Conservation (phyloP, 2,888 invertebrate species). For the Cephus runcator region DNA sequence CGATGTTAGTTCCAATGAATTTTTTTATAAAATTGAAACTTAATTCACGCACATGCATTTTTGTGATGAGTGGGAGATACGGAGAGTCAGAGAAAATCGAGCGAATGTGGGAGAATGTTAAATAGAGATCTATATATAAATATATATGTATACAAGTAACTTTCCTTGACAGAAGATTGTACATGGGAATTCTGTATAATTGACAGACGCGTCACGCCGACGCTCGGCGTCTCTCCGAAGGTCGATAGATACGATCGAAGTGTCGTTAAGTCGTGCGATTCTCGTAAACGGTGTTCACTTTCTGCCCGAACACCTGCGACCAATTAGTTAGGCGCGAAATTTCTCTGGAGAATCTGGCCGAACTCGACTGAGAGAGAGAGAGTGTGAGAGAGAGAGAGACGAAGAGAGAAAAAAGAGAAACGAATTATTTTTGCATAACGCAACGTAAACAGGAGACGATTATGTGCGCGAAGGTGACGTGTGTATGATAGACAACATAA, state of each 20-base stretch:
- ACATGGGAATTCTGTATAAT: neutral
- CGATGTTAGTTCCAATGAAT: slow-evolving; percentile 8
- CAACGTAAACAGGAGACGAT: slow-evolving; percentile 31
- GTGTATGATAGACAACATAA: neutral
- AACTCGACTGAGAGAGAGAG: slow-evolving; percentile 44
- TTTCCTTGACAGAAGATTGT: slow-evolving; percentile 4
- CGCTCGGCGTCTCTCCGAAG: neutral
- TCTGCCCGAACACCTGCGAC: slow-evolving; percentile 35
- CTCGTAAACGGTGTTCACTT: slow-evolving; percentile 28
- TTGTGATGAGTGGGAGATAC: slow-evolving; percentile 13
- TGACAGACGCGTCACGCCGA: neutral
- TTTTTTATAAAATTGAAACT: slow-evolving; percentile 2
- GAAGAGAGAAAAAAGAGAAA: slow-evolving; percentile 55
- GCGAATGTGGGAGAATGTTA: slow-evolving; percentile 1
- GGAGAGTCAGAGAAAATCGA: slow-evolving; percentile 12
- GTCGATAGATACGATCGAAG: neutral
- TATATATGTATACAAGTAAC: neutral
- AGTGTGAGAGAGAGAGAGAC: slow-evolving; percentile 61
- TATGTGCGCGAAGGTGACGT: neutral
- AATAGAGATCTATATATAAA: slow-evolving; percentile 3
- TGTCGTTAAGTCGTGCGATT: neutral
- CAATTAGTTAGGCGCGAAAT: slow-evolving; percentile 29
- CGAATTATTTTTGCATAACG: slow-evolving; percentile 54
- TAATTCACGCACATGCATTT: slow-evolving; percentile 35
- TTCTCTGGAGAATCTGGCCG: neutral